Evolutionary conservation across 2,888 invertebrate genomes (phyloP).

Genomic region (Cosmopolites sordidus): DNA sequence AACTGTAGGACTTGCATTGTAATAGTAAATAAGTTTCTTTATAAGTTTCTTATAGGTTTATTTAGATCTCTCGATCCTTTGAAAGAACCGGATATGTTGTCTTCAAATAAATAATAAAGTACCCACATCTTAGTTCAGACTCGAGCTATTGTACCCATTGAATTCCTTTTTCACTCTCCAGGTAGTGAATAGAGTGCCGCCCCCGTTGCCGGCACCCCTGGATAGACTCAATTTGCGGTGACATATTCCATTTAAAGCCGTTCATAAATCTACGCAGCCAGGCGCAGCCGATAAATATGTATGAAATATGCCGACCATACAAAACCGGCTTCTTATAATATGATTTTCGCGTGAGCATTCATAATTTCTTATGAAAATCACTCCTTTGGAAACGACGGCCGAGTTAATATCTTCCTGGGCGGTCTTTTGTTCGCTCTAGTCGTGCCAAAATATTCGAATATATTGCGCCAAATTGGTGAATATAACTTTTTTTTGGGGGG

Average conservation of each 20-base stretch:
- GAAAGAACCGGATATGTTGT: background rate
- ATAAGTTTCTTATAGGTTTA: too few species aligned
- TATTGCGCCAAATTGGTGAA: constrained; percentile 6
- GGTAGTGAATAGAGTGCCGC: constrained; percentile 5
- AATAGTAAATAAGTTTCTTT: too few species aligned
- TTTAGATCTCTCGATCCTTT: too few species aligned
- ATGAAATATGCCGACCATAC: constrained; percentile 40
- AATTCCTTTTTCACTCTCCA: constrained; percentile 5
- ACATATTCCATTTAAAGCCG: constrained; percentile 40
- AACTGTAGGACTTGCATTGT: too few species aligned
- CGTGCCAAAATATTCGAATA: constrained; percentile 14
- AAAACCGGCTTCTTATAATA: constrained; percentile 35
- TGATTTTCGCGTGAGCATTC: constrained; percentile 33
- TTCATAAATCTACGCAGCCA: constrained; percentile 37
- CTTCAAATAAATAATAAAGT: background rate
- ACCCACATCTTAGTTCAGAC: background rate
- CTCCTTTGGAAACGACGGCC: constrained; percentile 19
- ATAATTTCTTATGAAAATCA: constrained; percentile 33
- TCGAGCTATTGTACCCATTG: background rate
- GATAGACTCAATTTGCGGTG: constrained; percentile 39
- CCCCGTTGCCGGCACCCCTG: constrained; percentile 28
- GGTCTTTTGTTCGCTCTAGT: constrained; percentile 4
- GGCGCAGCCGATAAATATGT: constrained; percentile 43
- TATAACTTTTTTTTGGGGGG: constrained; percentile 4
- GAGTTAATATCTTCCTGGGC: constrained; percentile 14